phyloP scores from a whole-genome alignment of 2,888 invertebrate species.

The Phorcus lineatus region DNA sequence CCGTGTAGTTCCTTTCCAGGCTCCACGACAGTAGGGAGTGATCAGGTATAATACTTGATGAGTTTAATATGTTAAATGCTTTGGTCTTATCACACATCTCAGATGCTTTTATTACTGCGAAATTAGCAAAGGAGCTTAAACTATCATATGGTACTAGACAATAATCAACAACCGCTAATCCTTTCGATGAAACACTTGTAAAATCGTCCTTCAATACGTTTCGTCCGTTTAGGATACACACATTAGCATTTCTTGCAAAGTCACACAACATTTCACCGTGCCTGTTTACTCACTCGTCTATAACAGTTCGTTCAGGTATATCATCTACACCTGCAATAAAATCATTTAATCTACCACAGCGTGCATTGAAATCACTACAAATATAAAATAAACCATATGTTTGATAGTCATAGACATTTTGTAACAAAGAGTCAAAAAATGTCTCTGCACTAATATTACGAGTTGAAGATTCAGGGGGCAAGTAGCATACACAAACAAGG shows the following conservation, averaged over 20 bases:
- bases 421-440: conserved; percentile 22
- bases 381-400: background rate
- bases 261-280: conserved; percentile 11
- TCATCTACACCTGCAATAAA: background rate
- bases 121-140: background rate
- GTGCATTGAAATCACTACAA: conserved; percentile 19
- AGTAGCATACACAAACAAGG: conserved; percentile 28
- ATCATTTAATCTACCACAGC: background rate
- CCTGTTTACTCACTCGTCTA: conserved; percentile 11
- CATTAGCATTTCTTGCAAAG: background rate
- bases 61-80: too few species aligned
- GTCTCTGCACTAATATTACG: background rate
- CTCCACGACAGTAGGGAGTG: background rate
- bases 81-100: too few species aligned
- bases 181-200: conserved; percentile 16
- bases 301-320: background rate
- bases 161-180: conserved; percentile 21
- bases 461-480: conserved; percentile 30
- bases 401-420: background rate
- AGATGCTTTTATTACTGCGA: background rate
- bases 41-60: background rate
- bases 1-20: background rate
- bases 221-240: conserved; percentile 28
- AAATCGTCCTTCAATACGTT: conserved; percentile 18
- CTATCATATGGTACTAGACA: background rate